Evolutionary conservation across 2,797 vertebrate genomes (phyloP).

Genomic region (Melanotaenia maccullochi): DNA sequence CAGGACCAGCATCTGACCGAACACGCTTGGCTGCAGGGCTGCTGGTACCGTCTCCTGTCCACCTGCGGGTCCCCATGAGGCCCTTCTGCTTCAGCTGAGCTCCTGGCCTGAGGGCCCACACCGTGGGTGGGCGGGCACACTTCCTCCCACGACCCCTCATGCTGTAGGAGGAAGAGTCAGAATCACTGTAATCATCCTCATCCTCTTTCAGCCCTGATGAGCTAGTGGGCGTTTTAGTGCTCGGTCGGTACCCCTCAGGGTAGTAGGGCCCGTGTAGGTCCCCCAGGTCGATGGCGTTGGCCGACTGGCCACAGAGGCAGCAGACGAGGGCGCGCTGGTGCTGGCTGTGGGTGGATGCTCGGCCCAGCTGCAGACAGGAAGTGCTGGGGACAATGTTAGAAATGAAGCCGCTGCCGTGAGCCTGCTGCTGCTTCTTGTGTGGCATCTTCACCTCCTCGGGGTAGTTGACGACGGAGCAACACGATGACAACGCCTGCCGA

Average conservation of each 20-base stretch:
- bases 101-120: constrained; percentile 36
- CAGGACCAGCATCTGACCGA: constrained; percentile 33
- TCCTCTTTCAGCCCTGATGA: constrained; percentile 58
- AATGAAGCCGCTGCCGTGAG: constrained; percentile 44
- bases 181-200: constrained; percentile 72
- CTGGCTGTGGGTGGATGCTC: constrained; percentile 59
- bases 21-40: constrained; percentile 71
- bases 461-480: constrained; percentile 81
- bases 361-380: constrained; percentile 80
- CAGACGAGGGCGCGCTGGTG: constrained; percentile 75
- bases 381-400: constrained; percentile 74
- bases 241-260: constrained; percentile 74
- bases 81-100: constrained; percentile 57
- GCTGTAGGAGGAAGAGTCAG: constrained; percentile 74
- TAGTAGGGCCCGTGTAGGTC: constrained; percentile 87
- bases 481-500: constrained; percentile 49
- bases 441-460: constrained; percentile 69
- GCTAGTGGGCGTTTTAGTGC: constrained; percentile 55
- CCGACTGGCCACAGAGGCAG: constrained; percentile 80
- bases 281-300: constrained; percentile 83
- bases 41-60: constrained; percentile 31
- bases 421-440: constrained; percentile 68
- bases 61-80: constrained; percentile 38
- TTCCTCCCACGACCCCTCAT: constrained; percentile 51
- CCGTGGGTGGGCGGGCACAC: background rate